Evolutionary conservation across 1,140 invertebrate genomes (phyloP), one percentile per base, ranked within the genome.

Genomic region (Heliconius hewitsoni): DNA sequence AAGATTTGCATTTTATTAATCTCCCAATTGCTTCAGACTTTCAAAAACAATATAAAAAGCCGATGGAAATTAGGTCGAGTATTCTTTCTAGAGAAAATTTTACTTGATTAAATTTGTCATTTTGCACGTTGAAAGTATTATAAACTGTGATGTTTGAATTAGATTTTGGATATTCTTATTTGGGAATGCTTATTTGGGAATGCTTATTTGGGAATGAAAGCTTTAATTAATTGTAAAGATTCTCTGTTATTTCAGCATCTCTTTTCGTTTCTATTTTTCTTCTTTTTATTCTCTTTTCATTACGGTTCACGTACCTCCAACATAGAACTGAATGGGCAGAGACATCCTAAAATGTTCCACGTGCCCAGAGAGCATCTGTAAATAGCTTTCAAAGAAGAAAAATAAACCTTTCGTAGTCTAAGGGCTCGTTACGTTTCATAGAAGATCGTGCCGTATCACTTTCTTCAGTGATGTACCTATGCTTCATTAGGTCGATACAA

Each of bases 1-100:
- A 71, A 72, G 46, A 77, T 77, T 77, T 77, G 76, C 76, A 77
- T 77, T 77, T 77, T 77, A 77, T 77, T 77, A 77, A 77, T 77
- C 76, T 77, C 70, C 27, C 46, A 71, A 77, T 71, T 77, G 46
- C 76, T 34, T 37, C 46, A 77, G 70, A 71, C 76, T 77, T 77
- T 77, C 66, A 27, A 71, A 77, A 77, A 77, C 46, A 77, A 55
- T 71, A 72, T 77, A 76, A 77, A 76, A 77, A 77, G 70, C 46
- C 66, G 46, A 37, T 71, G 75, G 75, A 71, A 76, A 76, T 76
- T 76, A 76, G 76, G 70, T 76, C 66, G 34, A 50, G 75, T 71
- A 18, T 60, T 50, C 42, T 70, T 37, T 30, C 74, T 34, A 52
- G 30, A 71, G 66, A 34, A 71, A 34, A 71, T 52, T 71, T 19